Evolutionary conservation across 1,140 invertebrate species (phyloP).

Genomic region (Pogonus chalceus): DNA sequence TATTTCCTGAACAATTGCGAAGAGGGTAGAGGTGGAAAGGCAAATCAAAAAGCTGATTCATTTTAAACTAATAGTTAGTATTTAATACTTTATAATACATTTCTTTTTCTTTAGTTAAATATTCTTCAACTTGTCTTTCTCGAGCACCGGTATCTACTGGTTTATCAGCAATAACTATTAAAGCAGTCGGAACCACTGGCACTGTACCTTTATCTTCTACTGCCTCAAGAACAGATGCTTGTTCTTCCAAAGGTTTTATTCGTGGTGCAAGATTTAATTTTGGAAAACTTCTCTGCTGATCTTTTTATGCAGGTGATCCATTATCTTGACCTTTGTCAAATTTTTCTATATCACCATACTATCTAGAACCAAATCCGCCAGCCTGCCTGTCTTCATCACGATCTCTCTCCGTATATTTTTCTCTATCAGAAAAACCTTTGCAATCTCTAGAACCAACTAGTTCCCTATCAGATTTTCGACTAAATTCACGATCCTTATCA

Average conservation of each 20-base stretch:
- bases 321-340: constrained; percentile 32
- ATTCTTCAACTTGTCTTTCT: constrained; percentile 64
- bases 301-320: constrained; percentile 12
- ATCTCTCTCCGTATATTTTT: constrained; percentile 31
- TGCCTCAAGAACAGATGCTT: constrained; percentile 13
- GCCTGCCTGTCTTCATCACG: constrained; percentile 11
- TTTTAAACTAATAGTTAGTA: too few relatives aligned
- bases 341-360: constrained; percentile 23
- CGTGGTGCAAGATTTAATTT: constrained; percentile 51
- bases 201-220: constrained; percentile 17
- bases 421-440: constrained; percentile 27
- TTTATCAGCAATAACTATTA: constrained; percentile 85
- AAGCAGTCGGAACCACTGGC: constrained; percentile 40
- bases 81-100: too few relatives aligned
- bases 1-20: too few relatives aligned
- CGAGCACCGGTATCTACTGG: constrained; percentile 85
- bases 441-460: constrained; percentile 32
- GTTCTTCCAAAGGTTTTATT: constrained; percentile 46
- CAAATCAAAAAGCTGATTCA: too few relatives aligned
- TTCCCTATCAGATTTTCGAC: constrained; percentile 26
- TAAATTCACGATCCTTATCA: constrained; percentile 18
- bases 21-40: too few relatives aligned
- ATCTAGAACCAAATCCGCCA: constrained; percentile 19
- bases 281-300: constrained; percentile 45
- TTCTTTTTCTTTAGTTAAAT: constrained; percentile 42